A percentile compares a stretch with the other conserved stretches of the same genome.
These are phyloP conservation scores for Saguinus midas DNA, from an alignment of 2,113 vertebrate genomes.

Conservation along the genomic window DNA sequence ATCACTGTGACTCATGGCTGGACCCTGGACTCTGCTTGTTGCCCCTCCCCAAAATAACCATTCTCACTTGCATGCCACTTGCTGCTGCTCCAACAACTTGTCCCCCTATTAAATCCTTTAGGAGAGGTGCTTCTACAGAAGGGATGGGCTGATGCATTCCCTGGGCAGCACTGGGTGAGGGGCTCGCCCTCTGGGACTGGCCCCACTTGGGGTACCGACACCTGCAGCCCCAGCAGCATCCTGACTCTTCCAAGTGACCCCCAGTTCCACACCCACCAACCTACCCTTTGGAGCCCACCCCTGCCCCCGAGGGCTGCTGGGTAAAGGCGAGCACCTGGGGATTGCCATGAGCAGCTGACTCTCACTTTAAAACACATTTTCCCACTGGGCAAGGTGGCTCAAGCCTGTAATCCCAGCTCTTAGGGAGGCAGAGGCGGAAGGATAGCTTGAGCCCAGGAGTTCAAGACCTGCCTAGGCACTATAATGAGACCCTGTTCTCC, in stretches of 20 bases:
- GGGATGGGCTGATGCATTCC: background rate
- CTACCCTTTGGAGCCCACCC: background rate
- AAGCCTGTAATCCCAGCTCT: no score
- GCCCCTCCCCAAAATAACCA: background rate
- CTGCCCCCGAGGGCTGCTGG: background rate
- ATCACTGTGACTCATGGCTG: background rate
- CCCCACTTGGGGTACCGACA: no score
- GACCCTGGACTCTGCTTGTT: background rate
- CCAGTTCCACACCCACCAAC: background rate
- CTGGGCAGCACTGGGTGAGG: rapidly evolving
- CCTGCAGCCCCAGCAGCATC: background rate
- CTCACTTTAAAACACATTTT: background rate
- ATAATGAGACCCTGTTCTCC: no score
- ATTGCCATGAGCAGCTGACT: background rate
- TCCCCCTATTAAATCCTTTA: background rate
- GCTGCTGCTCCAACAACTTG: background rate
- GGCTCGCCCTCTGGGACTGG: background rate
- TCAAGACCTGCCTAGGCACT: no score
- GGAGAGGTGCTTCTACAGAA: background rate
- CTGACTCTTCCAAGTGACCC: background rate
- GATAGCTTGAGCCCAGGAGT: no score
- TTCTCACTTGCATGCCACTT: background rate
- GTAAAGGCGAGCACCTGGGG: background rate
- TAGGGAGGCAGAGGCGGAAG: no score
- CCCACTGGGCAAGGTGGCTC: background rate